phyloP scores from a whole-genome alignment of 2,113 vertebrate genomes.

The Sinocyclocheilus grahami region DNA sequence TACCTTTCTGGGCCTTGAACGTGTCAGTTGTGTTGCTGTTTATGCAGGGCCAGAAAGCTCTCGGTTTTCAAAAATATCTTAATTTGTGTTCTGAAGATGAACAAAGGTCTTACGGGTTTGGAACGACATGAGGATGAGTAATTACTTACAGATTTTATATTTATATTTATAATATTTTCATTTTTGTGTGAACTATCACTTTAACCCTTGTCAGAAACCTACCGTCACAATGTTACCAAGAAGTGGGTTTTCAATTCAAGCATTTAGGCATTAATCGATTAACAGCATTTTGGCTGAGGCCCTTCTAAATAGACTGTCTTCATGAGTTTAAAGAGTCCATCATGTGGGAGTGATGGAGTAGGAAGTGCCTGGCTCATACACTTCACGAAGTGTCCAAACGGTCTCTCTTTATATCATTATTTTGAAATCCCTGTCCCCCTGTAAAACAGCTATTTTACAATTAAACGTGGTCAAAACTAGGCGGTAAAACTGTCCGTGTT shows the following conservation, averaged over 20 bases:
- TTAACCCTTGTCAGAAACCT: neutral
- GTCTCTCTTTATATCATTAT: neutral
- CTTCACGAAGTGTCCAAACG: constrained; percentile 12
- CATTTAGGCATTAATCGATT: constrained; percentile 39
- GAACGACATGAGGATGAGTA: neutral
- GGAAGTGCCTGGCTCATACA: constrained; percentile 45
- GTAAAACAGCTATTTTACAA: neutral
- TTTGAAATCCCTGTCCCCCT: neutral
- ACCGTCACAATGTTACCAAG: neutral
- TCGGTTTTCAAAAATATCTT: neutral
- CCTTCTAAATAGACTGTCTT: constrained; percentile 24
- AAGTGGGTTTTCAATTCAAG: constrained; percentile 7
- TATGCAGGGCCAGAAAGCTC: neutral
- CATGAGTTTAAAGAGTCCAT: constrained; percentile 40
- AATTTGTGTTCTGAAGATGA: neutral
- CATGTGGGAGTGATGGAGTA: constrained; percentile 52
- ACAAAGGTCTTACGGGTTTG: neutral
- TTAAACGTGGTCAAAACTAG: neutral
- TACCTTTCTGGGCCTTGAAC: too few relatives aligned
- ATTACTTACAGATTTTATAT: too few relatives aligned
- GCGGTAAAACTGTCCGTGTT: neutral
- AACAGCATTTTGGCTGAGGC: constrained; percentile 23
- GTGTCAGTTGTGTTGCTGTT: too few relatives aligned
- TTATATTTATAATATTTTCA: too few relatives aligned
- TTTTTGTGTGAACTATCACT: too few relatives aligned